Conservation (phyloP, 1,140 invertebrate species). For the Pantala flavescens region DNA sequence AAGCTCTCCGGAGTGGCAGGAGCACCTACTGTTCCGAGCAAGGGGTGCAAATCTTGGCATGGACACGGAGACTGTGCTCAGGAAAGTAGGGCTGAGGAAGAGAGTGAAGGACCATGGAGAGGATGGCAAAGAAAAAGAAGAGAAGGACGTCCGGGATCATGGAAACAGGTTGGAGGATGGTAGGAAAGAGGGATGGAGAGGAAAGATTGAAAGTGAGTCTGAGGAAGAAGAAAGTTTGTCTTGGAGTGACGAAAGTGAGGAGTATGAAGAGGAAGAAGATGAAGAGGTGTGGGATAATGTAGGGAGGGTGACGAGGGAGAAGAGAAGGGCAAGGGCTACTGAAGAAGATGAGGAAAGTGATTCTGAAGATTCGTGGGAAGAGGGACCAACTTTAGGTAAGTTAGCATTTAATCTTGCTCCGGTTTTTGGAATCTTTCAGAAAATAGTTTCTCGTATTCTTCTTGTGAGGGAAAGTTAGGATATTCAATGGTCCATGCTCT, state of each 20-base stretch:
- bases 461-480: too few relatives aligned
- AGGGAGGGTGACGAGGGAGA: constrained; percentile 19
- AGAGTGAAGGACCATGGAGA: neutral
- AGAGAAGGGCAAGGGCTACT: neutral
- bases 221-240: constrained; percentile 24
- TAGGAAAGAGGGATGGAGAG: neutral
- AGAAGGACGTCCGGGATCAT: neutral
- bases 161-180: neutral
- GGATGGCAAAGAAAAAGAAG: neutral
- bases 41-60: neutral
- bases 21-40: neutral
- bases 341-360: constrained; percentile 15
- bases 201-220: constrained; percentile 9
- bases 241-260: constrained; percentile 24
- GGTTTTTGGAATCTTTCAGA: too few relatives aligned
- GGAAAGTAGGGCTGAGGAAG: neutral
- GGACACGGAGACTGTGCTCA: neutral
- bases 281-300: constrained; percentile 18
- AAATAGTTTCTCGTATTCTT: too few relatives aligned
- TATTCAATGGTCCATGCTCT: too few relatives aligned
- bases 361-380: constrained; percentile 16
- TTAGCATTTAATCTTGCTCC: neutral
- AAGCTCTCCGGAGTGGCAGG: neutral
- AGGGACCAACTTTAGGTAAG: constrained; percentile 16
- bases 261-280: constrained; percentile 22